Conservation (phyloP, 92 coral and sea anemone species). For the Diadumene lineata region DNA sequence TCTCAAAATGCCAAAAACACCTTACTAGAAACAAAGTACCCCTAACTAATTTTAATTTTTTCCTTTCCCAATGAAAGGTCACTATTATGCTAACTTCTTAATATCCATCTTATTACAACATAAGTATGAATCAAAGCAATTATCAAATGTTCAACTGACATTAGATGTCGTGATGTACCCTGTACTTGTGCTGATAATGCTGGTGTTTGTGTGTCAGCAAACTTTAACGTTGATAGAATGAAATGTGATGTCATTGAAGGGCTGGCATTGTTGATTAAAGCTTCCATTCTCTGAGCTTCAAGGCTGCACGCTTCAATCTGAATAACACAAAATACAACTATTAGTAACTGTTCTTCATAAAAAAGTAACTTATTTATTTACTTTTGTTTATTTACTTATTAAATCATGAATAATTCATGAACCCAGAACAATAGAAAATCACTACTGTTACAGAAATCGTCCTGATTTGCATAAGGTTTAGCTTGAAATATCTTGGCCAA, state of each 20-base stretch:
- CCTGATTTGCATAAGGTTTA: no score
- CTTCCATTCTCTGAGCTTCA: conserved; percentile 94
- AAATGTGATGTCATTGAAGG: conserved; percentile 89
- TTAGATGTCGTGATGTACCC: conserved; percentile 18
- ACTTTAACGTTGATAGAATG: conserved; percentile 79
- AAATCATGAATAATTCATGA: no score
- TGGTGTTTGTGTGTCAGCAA: conserved; percentile 73
- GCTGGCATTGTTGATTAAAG: conserved; percentile 81
- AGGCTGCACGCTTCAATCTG: conserved; percentile 89
- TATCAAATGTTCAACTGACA: conserved; percentile 27
- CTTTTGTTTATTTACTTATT: no score
- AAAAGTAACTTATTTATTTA: no score
- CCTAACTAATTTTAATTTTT: not conserved
- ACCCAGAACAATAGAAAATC: no score
- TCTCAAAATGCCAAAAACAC: not conserved
- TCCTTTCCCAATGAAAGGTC: conserved; percentile 13
- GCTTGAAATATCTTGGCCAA: no score
- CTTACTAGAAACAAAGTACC: not conserved
- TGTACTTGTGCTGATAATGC: conserved; percentile 35
- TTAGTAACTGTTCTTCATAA: not conserved
- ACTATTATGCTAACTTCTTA: conserved; percentile 45
- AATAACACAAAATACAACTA: not conserved
- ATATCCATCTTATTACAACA: conserved; percentile 35
- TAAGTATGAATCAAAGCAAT: conserved; percentile 16
- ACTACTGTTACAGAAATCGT: no score